A percentile compares a stretch with the other conserved stretches of the same genome.
Conservation (phyloP, 1,140 invertebrate species). For the Leptopilina boulardi region DNA sequence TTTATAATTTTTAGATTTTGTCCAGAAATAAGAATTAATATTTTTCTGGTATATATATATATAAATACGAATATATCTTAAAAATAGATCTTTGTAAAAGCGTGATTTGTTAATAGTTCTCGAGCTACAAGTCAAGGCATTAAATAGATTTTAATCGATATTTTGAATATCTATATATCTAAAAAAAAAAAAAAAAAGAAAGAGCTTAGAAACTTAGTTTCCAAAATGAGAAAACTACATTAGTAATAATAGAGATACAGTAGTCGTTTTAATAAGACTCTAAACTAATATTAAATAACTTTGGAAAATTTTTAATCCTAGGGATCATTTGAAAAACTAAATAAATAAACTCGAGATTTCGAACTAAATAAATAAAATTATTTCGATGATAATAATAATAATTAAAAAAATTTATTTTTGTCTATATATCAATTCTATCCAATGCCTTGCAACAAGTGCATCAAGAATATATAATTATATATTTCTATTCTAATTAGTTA, state of each 20-base stretch:
- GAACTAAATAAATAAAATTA: neutral
- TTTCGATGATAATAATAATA: neutral
- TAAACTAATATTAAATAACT: constrained; percentile 39
- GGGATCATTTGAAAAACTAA: neutral
- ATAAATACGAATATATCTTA: neutral
- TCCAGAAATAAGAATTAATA: neutral
- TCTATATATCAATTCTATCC: neutral
- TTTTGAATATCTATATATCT: neutral
- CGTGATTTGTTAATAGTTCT: constrained; percentile 9
- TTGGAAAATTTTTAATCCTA: constrained; percentile 32
- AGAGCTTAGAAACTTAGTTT: neutral
- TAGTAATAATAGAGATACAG: neutral
- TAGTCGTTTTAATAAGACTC: neutral
- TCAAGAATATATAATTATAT: neutral
- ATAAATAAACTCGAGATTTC: neutral
- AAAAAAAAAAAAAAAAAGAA: neutral
- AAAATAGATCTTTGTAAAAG: constrained; percentile 21
- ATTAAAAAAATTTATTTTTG: neutral
- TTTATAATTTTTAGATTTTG: too few species aligned
- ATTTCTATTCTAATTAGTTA: constrained; percentile 12
- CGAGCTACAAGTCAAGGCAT: constrained; percentile 23
- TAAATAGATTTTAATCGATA: neutral
- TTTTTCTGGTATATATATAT: neutral
- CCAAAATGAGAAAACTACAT: neutral
- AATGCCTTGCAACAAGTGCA: constrained; percentile 7